phyloP scores from a whole-genome alignment of 2,113 vertebrate species.

The Numida meleagris region DNA sequence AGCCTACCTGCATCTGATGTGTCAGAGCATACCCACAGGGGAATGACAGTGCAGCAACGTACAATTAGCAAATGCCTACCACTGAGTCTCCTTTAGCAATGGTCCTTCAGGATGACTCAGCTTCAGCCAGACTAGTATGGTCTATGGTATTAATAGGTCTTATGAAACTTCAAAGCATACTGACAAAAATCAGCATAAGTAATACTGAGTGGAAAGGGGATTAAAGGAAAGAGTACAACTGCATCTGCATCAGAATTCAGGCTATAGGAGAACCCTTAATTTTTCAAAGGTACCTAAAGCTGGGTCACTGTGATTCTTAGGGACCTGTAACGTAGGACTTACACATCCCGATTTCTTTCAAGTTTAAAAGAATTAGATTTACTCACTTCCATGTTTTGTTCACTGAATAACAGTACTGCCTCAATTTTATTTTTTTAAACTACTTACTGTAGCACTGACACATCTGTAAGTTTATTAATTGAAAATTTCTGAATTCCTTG shows the following conservation, averaged over 20 bases:
- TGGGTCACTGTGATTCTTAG: neutral
- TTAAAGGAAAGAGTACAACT: neutral
- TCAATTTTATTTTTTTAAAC: neutral
- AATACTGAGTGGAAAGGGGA: conserved; percentile 2
- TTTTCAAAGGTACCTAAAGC: neutral
- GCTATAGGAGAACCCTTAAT: neutral
- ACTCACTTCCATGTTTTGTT: neutral
- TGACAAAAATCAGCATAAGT: conserved; percentile 24
- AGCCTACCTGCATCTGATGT: neutral
- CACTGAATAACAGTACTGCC: neutral
- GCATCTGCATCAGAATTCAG: neutral
- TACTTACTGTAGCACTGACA: neutral
- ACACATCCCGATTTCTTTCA: neutral
- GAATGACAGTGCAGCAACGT: neutral
- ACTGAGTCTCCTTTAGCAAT: neutral
- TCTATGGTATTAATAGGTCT: neutral
- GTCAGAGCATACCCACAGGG: neutral
- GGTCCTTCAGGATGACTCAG: neutral
- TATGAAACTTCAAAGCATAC: neutral
- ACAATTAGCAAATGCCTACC: neutral
- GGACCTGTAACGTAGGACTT: neutral
- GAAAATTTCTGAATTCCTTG: neutral
- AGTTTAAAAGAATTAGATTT: neutral
- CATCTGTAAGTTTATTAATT: neutral
- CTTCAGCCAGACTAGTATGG: neutral